Conservation (phyloP, 2,888 invertebrate species). For the Drosophila kanekoi region DNA sequence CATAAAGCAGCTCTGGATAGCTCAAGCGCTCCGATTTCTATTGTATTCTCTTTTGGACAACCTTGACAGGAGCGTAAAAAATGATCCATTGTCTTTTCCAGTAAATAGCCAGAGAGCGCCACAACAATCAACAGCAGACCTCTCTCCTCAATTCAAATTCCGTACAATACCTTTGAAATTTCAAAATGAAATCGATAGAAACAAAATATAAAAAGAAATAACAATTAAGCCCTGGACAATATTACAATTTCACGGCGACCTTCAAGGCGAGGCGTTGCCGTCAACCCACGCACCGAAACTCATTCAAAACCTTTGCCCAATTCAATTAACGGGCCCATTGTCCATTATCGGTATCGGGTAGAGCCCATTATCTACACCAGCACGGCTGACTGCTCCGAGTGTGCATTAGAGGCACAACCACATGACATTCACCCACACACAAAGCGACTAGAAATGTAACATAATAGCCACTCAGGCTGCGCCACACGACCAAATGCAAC, state of each 20-base stretch:
- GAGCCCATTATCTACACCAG: slow-evolving; percentile 45
- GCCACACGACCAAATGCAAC: slow-evolving; percentile 42
- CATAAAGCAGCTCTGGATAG: neutral
- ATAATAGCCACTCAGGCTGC: slow-evolving; percentile 26
- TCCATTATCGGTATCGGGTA: slow-evolving; percentile 27
- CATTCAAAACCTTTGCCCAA: slow-evolving; percentile 47
- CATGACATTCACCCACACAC: slow-evolving; percentile 53
- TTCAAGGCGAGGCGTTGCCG: slow-evolving; percentile 36
- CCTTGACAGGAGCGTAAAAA: slow-evolving; percentile 52
- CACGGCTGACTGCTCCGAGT: slow-evolving; percentile 43
- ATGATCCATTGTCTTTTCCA: slow-evolving; percentile 23
- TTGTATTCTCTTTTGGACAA: slow-evolving; percentile 4
- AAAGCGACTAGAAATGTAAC: slow-evolving; percentile 35
- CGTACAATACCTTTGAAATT: slow-evolving; percentile 38
- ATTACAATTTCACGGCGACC: slow-evolving; percentile 61
- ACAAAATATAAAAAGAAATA: slow-evolving; percentile 24
- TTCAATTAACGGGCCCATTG: slow-evolving; percentile 70
- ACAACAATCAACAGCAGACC: slow-evolving; percentile 3
- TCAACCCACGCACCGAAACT: slow-evolving; percentile 67
- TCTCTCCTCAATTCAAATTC: slow-evolving; percentile 11
- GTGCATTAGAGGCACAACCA: slow-evolving; percentile 29
- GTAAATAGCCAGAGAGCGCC: slow-evolving; percentile 12
- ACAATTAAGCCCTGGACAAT: slow-evolving; percentile 46
- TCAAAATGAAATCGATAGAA: slow-evolving; percentile 47
- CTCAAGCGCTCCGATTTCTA: neutral